Evolutionary conservation across 2,888 invertebrate genomes (phyloP).

Genomic region (Heliconius erato): DNA sequence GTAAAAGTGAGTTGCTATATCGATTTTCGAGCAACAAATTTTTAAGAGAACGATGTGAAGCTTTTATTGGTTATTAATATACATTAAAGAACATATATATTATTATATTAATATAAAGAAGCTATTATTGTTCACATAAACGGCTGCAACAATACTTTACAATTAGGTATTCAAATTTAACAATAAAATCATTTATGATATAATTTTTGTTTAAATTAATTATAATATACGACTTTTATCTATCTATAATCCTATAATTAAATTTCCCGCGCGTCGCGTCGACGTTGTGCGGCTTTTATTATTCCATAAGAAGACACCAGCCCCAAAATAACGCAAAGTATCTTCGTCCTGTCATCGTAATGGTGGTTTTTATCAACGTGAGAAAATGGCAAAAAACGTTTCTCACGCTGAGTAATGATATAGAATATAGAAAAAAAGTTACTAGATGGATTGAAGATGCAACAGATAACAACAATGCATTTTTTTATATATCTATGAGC

Average conservation of each 20-base stretch:
- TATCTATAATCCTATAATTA: neutral
- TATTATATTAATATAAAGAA: no score
- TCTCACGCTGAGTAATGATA: constrained; percentile 53
- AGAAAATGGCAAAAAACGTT: constrained; percentile 52
- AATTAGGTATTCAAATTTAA: no score
- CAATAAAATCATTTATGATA: no score
- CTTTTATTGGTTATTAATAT: constrained; percentile 7
- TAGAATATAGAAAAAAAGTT: constrained; percentile 4
- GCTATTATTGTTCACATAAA: neutral
- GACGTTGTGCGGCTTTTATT: neutral
- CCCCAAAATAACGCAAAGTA: constrained; percentile 12
- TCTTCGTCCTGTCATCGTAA: neutral
- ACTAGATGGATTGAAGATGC: neutral
- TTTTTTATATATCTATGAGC: neutral
- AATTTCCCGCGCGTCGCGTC: neutral
- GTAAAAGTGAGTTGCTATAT: constrained; percentile 1
- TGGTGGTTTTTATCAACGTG: constrained; percentile 49
- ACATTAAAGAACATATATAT: no score
- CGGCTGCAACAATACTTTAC: no score
- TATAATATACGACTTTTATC: no score
- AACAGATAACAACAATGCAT: constrained; percentile 18
- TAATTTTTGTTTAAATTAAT: no score
- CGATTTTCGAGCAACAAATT: neutral
- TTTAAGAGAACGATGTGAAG: neutral
- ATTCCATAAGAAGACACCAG: constrained; percentile 21